A percentile compares a stretch with the other conserved stretches of the same genome.
phyloP scores from a whole-genome alignment of 1,140 invertebrate species.

The Nomia melanderi region DNA sequence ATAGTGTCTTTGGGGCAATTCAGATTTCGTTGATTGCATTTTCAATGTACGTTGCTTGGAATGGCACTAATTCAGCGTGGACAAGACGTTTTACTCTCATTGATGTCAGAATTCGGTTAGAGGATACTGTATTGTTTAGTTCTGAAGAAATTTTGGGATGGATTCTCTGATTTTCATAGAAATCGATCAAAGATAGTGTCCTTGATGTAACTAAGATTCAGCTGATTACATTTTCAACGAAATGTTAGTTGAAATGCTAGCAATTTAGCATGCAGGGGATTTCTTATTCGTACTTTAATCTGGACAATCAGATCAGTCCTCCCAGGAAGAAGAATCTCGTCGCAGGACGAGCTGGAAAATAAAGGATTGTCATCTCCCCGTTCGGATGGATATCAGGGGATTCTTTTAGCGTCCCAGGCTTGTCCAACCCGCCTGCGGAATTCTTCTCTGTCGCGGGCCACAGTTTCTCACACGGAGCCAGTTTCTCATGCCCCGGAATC shows the following conservation, averaged over 20 bases:
- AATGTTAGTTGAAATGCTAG: no score
- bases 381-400: slow-evolving; percentile 5
- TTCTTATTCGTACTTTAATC: no score
- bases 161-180: no score
- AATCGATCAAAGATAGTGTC: not conserved
- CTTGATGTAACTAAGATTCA: not conserved
- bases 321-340: not conserved
- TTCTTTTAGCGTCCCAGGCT: slow-evolving; percentile 22
- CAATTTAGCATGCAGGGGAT: no score
- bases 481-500: slow-evolving; percentile 76
- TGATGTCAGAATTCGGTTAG: no score
- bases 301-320: no score
- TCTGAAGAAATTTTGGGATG: no score
- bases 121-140: no score
- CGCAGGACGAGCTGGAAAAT: not conserved
- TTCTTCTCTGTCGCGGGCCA: slow-evolving; percentile 7
- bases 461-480: slow-evolving; percentile 57
- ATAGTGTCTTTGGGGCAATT: not conserved
- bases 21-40: not conserved
- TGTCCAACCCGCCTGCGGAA: slow-evolving; percentile 33
- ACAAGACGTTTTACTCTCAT: no score
- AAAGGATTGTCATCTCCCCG: not conserved
- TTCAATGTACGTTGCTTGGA: no score
- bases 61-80: no score
- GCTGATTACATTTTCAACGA: not conserved